These are phyloP conservation scores for Myxocyprinus asiaticus DNA, from an alignment of 2,113 vertebrate genomes.

Conservation along the genomic window DNA sequence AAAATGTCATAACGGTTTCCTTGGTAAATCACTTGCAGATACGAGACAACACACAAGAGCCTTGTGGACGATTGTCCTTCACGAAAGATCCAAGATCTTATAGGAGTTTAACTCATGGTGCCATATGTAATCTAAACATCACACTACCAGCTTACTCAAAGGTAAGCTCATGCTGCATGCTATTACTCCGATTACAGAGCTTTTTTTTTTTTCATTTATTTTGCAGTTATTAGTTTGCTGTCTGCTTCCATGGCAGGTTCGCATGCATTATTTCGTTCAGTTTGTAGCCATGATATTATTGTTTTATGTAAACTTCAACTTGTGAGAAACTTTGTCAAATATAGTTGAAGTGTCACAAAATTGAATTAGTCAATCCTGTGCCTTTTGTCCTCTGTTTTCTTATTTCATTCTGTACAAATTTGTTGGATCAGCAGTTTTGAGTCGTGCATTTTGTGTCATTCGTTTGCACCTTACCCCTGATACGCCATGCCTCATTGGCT, in stretches of 20 bases:
- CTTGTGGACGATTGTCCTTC: slow-evolving; percentile 93
- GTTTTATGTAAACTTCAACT: background rate
- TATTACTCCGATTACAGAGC: background rate
- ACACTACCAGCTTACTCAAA: slow-evolving; percentile 87
- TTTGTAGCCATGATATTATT: background rate
- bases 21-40: slow-evolving; percentile 73
- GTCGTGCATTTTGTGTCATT: background rate
- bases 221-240: slow-evolving; percentile 1
- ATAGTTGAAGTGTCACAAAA: background rate
- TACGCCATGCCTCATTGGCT: slow-evolving; percentile 38
- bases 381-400: too few relatives aligned
- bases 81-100: slow-evolving; percentile 96
- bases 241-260: background rate
- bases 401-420: too few relatives aligned
- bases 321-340: background rate
- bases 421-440: background rate
- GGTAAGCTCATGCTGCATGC: slow-evolving; percentile 69
- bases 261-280: background rate
- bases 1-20: too few relatives aligned
- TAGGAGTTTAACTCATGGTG: slow-evolving; percentile 86
- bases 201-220: background rate
- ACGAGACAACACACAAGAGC: slow-evolving; percentile 93
- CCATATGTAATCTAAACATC: slow-evolving; percentile 98
- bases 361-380: background rate
- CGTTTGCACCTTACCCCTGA: slow-evolving; percentile 12